phyloP scores from a whole-genome alignment of 1,140 invertebrate genomes.

The Ptiloglossa arizonensis region DNA sequence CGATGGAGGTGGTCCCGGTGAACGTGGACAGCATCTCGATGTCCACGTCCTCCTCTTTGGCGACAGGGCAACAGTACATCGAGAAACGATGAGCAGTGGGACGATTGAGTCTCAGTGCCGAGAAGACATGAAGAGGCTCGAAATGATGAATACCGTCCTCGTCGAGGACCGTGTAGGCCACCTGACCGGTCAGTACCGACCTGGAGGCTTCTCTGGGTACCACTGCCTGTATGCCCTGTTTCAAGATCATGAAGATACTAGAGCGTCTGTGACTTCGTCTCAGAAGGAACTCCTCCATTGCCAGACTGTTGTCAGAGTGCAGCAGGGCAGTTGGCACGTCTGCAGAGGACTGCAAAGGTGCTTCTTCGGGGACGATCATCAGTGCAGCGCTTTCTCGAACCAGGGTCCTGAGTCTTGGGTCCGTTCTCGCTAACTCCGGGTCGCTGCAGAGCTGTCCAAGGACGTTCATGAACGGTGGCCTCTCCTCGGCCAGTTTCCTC shows the following conservation, averaged over 20 bases:
- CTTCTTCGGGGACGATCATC: conserved; percentile 86
- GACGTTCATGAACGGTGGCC: conserved; percentile 84
- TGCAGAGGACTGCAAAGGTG: conserved; percentile 84
- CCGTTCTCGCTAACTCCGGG: conserved; percentile 85
- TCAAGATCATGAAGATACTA: conserved; percentile 87
- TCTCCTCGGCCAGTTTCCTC: conserved; percentile 86
- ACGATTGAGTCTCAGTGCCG: conserved; percentile 85
- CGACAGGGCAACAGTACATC: conserved; percentile 85
- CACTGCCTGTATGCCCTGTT: conserved; percentile 89
- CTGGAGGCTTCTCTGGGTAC: conserved; percentile 88
- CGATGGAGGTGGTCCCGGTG: conserved; percentile 67
- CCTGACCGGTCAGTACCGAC: conserved; percentile 88
- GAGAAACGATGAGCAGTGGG: conserved; percentile 85
- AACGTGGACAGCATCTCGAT: conserved; percentile 73
- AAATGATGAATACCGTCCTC: conserved; percentile 90
- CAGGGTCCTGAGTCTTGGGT: conserved; percentile 86
- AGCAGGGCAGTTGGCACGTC: conserved; percentile 87
- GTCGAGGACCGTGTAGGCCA: conserved; percentile 89
- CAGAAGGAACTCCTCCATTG: conserved; percentile 89
- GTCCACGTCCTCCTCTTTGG: conserved; percentile 81
- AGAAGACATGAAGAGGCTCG: conserved; percentile 88
- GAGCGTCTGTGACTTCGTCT: conserved; percentile 83
- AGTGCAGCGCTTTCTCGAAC: conserved; percentile 87
- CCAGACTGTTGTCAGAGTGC: conserved; percentile 86
- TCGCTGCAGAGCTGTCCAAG: conserved; percentile 85